Base-by-base conservation (phyloP, 2,113 vertebrate genomes). In the Bothrops jararaca region DNA sequence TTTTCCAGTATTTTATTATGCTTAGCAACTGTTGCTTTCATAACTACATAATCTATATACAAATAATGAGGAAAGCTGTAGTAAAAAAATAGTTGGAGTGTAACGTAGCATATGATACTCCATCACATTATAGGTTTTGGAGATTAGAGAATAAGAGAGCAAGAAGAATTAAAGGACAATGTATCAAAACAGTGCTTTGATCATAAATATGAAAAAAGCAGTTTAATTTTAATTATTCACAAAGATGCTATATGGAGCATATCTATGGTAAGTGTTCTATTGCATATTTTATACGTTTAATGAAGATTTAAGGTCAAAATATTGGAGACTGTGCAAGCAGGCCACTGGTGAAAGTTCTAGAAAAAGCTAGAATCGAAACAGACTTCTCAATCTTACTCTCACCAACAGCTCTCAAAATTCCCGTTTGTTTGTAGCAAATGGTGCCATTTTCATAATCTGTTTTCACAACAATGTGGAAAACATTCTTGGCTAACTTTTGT, bases 211-310 rank as follows among this genome's bases (percentile, higher is more conserved):
- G 91, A 93, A 56, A 94, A 92, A 42, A 29, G 29, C 48, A 89
- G 22, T 92, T 96, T 93, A 86, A 42, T 26, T 95, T 95, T 93
- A 93, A 94, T 96, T 96, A 95, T 95, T 96, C 91, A 91, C 91
- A 50, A 2, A 26, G 91, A 92, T 92, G 85, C 1, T 89, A 95
- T 91, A 53, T 60, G 85, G 86, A 86, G 92, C 89, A 26, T 26
- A 90, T 58, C 54, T 85, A 0, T 39, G 91, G 64, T 87, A 92
- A 95, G 85, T 1, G 18, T 92, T 80, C 5, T 88, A 20, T 57
- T 94, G 93, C 89, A 92, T 95, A 94, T 96, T 96, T 96, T 92
- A 95, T 93, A 54, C 39, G 94, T 92, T 26, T 93, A 69, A 93
- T 93, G 56, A 95, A 64, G 0, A 93, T 95, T 85, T 86, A 92